Evolutionary conservation across 2,113 vertebrate genomes (phyloP).

Genomic region (Numida meleagris): DNA sequence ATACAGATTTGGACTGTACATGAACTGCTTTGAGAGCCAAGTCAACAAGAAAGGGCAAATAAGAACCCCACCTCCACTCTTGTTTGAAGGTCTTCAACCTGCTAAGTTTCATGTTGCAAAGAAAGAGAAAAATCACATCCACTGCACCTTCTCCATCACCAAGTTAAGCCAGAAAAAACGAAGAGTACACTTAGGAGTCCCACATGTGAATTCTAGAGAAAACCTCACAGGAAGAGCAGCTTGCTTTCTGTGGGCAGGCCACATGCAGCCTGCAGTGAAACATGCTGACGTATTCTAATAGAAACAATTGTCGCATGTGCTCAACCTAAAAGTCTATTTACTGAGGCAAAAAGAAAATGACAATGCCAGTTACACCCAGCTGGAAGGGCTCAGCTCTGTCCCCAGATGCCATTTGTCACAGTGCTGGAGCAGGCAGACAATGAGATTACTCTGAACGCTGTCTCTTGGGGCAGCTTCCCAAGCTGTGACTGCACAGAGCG

Average conservation of each 20-base stretch:
- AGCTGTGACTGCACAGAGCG: neutral
- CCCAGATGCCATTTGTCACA: neutral
- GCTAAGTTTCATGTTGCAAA: neutral
- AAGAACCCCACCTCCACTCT: neutral
- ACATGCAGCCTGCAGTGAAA: neutral
- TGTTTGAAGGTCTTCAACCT: neutral
- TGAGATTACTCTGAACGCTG: neutral
- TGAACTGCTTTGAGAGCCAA: neutral
- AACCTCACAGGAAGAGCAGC: neutral
- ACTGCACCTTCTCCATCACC: too few species aligned
- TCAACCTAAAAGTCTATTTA: neutral
- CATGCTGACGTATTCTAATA: neutral
- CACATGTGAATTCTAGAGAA: neutral
- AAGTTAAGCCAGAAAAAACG: neutral
- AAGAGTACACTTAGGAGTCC: neutral
- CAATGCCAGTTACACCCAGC: neutral
- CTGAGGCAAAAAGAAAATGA: neutral
- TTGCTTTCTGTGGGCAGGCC: neutral
- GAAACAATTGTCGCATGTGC: neutral
- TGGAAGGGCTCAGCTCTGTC: neutral
- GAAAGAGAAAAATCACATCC: neutral
- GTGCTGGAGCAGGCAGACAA: neutral
- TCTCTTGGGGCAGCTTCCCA: neutral
- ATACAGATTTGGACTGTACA: neutral
- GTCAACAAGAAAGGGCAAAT: neutral